These are phyloP conservation scores for Melanotaenia duboulayi DNA, from an alignment of 2,113 vertebrate genomes.

Conservation along the genomic window DNA sequence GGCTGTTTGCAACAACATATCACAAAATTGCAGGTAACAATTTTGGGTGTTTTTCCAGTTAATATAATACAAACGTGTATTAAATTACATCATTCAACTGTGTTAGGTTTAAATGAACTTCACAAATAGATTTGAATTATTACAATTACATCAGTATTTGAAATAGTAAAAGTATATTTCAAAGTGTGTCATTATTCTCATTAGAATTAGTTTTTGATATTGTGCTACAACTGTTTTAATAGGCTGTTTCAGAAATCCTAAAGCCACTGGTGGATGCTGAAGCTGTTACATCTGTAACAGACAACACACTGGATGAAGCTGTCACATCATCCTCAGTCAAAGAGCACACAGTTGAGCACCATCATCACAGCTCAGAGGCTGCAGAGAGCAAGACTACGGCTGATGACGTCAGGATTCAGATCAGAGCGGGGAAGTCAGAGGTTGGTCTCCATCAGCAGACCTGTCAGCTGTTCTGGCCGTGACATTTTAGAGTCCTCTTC, in stretches of 20 bases:
- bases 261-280: slow-evolving; percentile 79
- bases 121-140: neutral
- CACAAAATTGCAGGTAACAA: slow-evolving; percentile 89
- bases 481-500: slow-evolving; percentile 63
- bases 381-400: slow-evolving; percentile 74
- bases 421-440: slow-evolving; percentile 96
- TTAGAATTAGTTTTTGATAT: neutral
- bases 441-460: slow-evolving; percentile 79
- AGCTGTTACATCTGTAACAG: slow-evolving; percentile 14
- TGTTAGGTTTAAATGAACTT: neutral
- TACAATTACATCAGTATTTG: neutral
- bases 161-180: too few relatives aligned
- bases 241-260: slow-evolving; percentile 90
- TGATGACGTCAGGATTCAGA: slow-evolving; percentile 93
- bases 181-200: neutral
- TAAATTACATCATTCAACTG: neutral
- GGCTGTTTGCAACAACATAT: slow-evolving; percentile 89
- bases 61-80: neutral
- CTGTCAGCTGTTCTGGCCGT: slow-evolving; percentile 62
- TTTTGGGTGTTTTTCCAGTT: neutral
- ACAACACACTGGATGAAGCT: slow-evolving; percentile 62
- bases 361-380: slow-evolving; percentile 56
- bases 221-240: slow-evolving; percentile 10
- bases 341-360: slow-evolving; percentile 27
- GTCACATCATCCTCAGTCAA: slow-evolving; percentile 23